Percentiles rank a stretch among this genome's conserved stretches.
Conservation (phyloP, 2,113 vertebrate species). For the Phasianus colchicus region DNA sequence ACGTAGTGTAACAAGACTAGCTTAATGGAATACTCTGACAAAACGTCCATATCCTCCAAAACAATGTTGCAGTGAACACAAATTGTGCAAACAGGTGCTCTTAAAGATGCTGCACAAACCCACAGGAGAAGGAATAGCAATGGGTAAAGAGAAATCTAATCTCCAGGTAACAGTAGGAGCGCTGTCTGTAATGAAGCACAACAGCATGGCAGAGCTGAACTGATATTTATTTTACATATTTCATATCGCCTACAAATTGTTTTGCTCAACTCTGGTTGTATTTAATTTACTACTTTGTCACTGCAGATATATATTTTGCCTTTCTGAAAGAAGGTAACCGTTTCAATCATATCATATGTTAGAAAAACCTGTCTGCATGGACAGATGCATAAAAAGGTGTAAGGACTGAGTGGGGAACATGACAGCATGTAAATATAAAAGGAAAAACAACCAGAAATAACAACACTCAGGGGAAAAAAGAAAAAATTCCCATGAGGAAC, state of each 20-base stretch:
- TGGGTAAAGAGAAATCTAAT: background rate
- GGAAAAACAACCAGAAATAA: background rate
- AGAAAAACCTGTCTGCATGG: background rate
- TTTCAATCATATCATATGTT: background rate
- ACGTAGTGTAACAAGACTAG: background rate
- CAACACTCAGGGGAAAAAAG: background rate
- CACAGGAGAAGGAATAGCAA: background rate
- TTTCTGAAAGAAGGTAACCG: background rate
- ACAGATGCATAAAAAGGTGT: background rate
- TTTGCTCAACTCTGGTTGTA: background rate
- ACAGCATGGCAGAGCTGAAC: background rate
- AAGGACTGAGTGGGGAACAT: background rate
- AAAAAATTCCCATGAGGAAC: conserved; percentile 39
- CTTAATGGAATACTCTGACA: background rate
- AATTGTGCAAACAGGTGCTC: background rate
- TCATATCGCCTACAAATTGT: background rate
- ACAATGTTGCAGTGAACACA: background rate
- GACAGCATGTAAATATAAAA: background rate
- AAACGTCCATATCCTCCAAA: background rate
- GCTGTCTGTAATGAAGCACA: background rate
- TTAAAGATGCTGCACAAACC: background rate
- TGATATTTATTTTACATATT: background rate
- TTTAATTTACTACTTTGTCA: background rate
- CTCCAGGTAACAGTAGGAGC: background rate
- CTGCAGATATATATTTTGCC: background rate